A percentile compares a stretch with the other conserved stretches of the same genome.
phyloP scores from a whole-genome alignment of 2,113 vertebrate genomes.

The Tyto alba region DNA sequence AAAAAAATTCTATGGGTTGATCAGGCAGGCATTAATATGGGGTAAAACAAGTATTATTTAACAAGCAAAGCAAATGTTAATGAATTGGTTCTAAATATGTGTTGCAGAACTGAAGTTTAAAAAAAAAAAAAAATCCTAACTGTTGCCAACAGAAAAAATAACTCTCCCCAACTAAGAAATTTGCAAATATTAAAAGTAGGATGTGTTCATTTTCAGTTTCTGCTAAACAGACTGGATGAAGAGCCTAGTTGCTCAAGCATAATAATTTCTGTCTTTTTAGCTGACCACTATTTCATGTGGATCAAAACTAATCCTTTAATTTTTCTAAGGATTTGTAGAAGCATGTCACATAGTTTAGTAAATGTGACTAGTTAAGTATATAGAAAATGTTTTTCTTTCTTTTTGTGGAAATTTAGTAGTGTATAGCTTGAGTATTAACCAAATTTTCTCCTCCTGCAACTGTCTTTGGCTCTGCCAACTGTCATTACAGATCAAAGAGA shows the following conservation, averaged over 20 bases:
- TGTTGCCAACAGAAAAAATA: neutral
- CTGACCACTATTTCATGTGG: neutral
- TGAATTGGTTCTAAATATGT: neutral
- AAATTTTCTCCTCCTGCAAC: neutral
- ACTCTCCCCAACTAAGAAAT: neutral
- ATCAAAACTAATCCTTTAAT: neutral
- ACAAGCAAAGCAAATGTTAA: neutral
- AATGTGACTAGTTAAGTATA: neutral
- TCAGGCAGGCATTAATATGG: neutral
- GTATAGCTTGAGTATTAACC: neutral
- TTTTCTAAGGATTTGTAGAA: neutral
- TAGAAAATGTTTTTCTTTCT: neutral
- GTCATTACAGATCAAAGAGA: neutral
- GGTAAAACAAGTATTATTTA: neutral
- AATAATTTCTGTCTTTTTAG: neutral
- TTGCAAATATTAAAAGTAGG: neutral
- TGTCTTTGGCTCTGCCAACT: neutral
- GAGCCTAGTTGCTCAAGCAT: neutral
- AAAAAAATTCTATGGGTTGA: neutral
- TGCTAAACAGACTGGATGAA: neutral
- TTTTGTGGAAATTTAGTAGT: neutral
- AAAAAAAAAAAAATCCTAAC: neutral
- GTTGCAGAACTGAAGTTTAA: neutral
- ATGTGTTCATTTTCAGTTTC: constrained; percentile 16
- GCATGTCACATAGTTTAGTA: neutral